A percentile compares a stretch with the other conserved stretches of the same genome.
phyloP scores from a whole-genome alignment of 2,888 invertebrate species.

The Strigamia maritima region DNA sequence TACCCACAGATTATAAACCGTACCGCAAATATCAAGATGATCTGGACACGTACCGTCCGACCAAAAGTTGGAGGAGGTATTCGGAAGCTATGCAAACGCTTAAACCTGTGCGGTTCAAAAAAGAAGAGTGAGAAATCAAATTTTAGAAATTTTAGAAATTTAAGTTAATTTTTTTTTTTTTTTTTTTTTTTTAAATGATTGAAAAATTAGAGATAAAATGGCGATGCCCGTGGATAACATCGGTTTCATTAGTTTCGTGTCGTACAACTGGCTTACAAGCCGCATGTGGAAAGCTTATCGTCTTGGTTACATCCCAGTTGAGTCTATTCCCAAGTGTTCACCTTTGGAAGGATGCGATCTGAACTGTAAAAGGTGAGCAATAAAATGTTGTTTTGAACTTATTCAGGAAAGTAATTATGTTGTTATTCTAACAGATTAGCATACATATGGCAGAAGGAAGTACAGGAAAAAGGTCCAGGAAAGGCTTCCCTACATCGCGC shows the following conservation, averaged over 20 bases:
- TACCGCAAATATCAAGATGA: background rate
- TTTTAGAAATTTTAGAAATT: no score
- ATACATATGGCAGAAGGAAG: slow-evolving; percentile 58
- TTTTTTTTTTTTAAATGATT: background rate
- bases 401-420: background rate
- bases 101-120: background rate
- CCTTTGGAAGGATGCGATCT: slow-evolving; percentile 56
- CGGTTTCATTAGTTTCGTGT: slow-evolving; percentile 57
- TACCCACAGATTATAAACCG: slow-evolving; percentile 47
- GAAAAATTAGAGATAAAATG: background rate
- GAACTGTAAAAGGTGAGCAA: slow-evolving; percentile 56
- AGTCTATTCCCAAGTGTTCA: slow-evolving; percentile 53
- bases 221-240: slow-evolving; percentile 54
- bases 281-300: slow-evolving; percentile 57
- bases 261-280: slow-evolving; percentile 57
- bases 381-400: slow-evolving; percentile 38
- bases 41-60: background rate
- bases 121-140: background rate
- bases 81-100: slow-evolving; percentile 9
- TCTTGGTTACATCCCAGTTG: slow-evolving; percentile 53
- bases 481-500: slow-evolving; percentile 56
- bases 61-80: slow-evolving; percentile 17
- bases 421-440: slow-evolving; percentile 53
- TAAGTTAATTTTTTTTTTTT: background rate
- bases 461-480: slow-evolving; percentile 53